Evolutionary conservation across 1,140 invertebrate genomes (phyloP).

Genomic region (Heliconius nattereri): DNA sequence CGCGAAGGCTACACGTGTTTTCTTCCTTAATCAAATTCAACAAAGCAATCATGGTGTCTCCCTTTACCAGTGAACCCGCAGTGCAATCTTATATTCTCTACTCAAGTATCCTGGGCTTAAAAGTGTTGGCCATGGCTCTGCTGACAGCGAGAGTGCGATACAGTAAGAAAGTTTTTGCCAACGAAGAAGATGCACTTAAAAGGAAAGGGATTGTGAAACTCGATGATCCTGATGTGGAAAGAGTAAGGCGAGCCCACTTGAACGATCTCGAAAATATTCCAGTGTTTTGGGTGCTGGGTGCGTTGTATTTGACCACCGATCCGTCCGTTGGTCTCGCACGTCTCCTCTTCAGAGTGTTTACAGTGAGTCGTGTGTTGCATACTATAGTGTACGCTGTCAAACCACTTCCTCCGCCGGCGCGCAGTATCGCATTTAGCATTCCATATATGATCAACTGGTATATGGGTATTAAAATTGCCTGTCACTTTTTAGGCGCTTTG

Average conservation of each 20-base stretch:
- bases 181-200: conserved; percentile 64
- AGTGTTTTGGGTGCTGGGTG: conserved; percentile 84
- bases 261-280: conserved; percentile 90
- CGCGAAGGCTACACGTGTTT: not conserved
- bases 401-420: conserved; percentile 62
- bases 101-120: conserved; percentile 78
- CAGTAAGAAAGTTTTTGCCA: conserved; percentile 69
- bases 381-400: conserved; percentile 84
- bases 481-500: conserved; percentile 53
- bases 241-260: conserved; percentile 84
- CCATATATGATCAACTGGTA: conserved; percentile 57
- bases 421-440: conserved; percentile 55
- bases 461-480: conserved; percentile 62
- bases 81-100: conserved; percentile 79
- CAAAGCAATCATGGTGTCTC: conserved; percentile 41
- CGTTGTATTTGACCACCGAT: conserved; percentile 84
- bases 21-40: not conserved
- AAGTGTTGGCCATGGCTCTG: conserved; percentile 76
- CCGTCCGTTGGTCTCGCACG: conserved; percentile 81
- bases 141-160: conserved; percentile 76
- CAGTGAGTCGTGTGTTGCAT: conserved; percentile 83
- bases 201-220: conserved; percentile 67
- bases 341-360: conserved; percentile 83
- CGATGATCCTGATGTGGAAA: conserved; percentile 82
- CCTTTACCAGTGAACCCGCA: conserved; percentile 60